Percentiles rank a stretch among this genome's conserved stretches.
Conservation (phyloP, 2,888 invertebrate species). For the Graphium colonna region DNA sequence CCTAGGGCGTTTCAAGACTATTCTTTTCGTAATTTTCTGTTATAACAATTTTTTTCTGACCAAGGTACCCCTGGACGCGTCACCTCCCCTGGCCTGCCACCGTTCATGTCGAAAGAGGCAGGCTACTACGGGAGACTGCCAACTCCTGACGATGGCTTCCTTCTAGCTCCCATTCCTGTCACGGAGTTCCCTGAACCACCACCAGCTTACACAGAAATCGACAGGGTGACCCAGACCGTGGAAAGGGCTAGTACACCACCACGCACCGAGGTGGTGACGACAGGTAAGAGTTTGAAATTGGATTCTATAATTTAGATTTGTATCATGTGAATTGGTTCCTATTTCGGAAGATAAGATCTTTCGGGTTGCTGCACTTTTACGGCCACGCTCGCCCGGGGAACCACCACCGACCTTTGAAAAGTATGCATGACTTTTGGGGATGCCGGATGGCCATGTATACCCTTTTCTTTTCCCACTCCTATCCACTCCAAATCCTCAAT, state of each 20-base stretch:
- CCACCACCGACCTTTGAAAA: no score
- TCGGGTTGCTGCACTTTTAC: no score
- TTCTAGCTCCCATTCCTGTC: slow-evolving; percentile 42
- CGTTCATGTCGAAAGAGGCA: slow-evolving; percentile 43
- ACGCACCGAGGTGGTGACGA: slow-evolving; percentile 45
- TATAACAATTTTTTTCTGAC: not conserved
- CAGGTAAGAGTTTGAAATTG: not conserved
- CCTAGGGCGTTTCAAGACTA: no score
- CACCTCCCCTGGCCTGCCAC: slow-evolving; percentile 18
- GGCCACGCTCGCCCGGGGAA: no score
- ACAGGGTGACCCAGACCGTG: slow-evolving; percentile 17
- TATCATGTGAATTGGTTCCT: not conserved
- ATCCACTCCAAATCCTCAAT: no score
- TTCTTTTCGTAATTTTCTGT: no score
- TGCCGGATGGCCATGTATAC: no score
- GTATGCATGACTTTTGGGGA: no score
- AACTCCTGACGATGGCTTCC: slow-evolving; percentile 38
- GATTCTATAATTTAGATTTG: no score
- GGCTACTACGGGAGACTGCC: slow-evolving; percentile 38
- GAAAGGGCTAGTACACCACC: slow-evolving; percentile 28
- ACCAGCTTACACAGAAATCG: slow-evolving; percentile 55
- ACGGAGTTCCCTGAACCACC: slow-evolving; percentile 56
- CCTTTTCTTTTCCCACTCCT: no score
- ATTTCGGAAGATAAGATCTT: no score
- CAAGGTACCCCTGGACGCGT: slow-evolving; percentile 1